A percentile compares a stretch with the other conserved stretches of the same genome.
phyloP scores from a whole-genome alignment of 2,113 vertebrate species.

The Athene noctua region DNA sequence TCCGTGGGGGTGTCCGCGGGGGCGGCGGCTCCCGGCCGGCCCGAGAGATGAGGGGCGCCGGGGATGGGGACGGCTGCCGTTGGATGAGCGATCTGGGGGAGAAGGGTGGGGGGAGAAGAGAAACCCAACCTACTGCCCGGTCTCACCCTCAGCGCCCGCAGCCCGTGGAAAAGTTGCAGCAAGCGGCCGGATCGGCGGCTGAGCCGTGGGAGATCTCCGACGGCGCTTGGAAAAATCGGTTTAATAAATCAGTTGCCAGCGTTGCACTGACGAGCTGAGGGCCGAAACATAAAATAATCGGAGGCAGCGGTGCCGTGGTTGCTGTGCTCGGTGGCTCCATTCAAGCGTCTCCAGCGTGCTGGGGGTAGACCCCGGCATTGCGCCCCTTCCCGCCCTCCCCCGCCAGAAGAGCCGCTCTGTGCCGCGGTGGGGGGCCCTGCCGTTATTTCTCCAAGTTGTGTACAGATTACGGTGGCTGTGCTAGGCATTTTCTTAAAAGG shows the following conservation, averaged over 20 bases:
- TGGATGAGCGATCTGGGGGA: neutral
- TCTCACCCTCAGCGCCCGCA: neutral
- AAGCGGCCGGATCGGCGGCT: neutral
- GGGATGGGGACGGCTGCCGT: too few species aligned
- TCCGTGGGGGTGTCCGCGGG: neutral
- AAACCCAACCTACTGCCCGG: too few species aligned
- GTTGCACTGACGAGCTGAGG: neutral
- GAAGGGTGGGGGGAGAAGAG: too few species aligned
- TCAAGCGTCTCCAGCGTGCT: neutral
- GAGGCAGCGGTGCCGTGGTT: neutral
- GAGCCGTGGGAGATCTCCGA: neutral
- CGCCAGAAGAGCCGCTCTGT: neutral
- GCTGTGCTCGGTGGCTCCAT: neutral
- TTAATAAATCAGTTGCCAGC: neutral
- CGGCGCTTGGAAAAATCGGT: neutral
- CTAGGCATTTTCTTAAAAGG: neutral
- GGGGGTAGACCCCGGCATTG: neutral
- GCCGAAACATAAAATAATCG: neutral
- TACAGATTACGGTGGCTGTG: neutral
- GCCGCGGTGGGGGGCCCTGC: neutral
- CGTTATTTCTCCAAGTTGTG: neutral
- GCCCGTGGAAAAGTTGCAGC: constrained; percentile 23
- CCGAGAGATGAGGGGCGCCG: neutral
- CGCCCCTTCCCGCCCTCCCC: neutral
- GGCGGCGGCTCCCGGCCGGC: neutral